Evolutionary conservation across 2,888 invertebrate species (phyloP), one percentile per base, ranked within the genome.

Genomic region (Euzophera pinguis): DNA sequence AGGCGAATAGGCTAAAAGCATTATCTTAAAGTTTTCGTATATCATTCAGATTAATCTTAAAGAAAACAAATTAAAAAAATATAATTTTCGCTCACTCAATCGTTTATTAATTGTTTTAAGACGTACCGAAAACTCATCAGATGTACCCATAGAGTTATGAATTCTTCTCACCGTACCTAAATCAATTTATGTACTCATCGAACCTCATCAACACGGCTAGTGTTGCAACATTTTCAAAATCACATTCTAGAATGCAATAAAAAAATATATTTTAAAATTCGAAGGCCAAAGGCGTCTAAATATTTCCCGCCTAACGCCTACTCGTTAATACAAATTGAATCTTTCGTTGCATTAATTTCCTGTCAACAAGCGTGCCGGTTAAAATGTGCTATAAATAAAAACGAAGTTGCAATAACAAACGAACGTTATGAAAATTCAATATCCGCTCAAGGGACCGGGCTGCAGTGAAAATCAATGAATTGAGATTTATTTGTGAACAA

Each of bases 351-450:
- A 84, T 84, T 88, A 86, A 89, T 88, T 83, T 89, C 88, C 88
- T 85, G 84, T 74, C 78, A 81, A 73, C 73, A 74, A 72, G 73
- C 72, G 74, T 67, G 63, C 73, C 66, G 64, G 68, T 73, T 80
- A 71, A 81, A 82, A 78, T 69, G 73, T 66, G 64, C 78, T 72
- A 81, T 78, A 84, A 75, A 75, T 75, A 81, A 84, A 80, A 83
- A 75, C 67, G 67, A 65, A 67, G 60, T 75, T 73, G 73, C 71
- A 78, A 73, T 77, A 80, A 81, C 81, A 80, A 81, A 80, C 76
- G 80, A 79, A 79, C 78, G 72, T 73, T 80, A 86, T 84, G 84
- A 84, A 88, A 86, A 87, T 87, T 86, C 84, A 88, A 89, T 89
- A 88, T 89, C 89, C 89, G 87, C 57, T 68, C 59, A 67, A 71